phyloP scores from a whole-genome alignment of 1,140 invertebrate species.

The Drosophila arizonae region DNA sequence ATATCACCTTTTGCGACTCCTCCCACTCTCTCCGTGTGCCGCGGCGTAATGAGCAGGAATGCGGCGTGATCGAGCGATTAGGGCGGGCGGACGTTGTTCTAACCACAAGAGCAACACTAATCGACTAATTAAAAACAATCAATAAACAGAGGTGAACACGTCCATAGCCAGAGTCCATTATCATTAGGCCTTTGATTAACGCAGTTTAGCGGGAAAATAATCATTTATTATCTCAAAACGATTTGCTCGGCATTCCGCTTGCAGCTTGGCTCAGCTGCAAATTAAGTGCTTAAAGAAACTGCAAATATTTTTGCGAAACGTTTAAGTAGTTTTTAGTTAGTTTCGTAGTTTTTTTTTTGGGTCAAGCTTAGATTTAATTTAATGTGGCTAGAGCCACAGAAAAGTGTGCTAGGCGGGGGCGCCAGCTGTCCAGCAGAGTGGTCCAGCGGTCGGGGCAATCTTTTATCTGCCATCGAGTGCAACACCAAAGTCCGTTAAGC shows the following conservation, averaged over 20 bases:
- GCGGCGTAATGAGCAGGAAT: constrained; percentile 42
- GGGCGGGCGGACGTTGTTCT: constrained; percentile 35
- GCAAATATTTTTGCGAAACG: constrained; percentile 54
- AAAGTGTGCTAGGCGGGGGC: constrained; percentile 31
- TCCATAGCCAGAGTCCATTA: constrained; percentile 45
- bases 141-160: constrained; percentile 56
- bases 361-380: constrained; percentile 80
- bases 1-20: too few relatives aligned
- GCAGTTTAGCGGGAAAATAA: constrained; percentile 76
- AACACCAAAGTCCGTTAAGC: constrained; percentile 31
- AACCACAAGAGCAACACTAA: constrained; percentile 29
- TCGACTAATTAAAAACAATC: constrained; percentile 78
- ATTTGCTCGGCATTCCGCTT: constrained; percentile 26
- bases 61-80: constrained; percentile 30
- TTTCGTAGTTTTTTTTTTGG: constrained; percentile 48
- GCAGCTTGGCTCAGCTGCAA: constrained; percentile 43
- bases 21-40: constrained; percentile 25
- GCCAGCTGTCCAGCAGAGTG: constrained; percentile 40
- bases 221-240: constrained; percentile 71
- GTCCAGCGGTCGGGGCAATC: constrained; percentile 15
- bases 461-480: constrained; percentile 31
- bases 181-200: constrained; percentile 74
- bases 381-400: constrained; percentile 40
- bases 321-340: constrained; percentile 30
- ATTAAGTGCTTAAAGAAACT: constrained; percentile 68